These are phyloP conservation scores for Tenrec ecaudatus DNA, from an alignment of 2,113 vertebrate genomes.

Conservation along the genomic window DNA sequence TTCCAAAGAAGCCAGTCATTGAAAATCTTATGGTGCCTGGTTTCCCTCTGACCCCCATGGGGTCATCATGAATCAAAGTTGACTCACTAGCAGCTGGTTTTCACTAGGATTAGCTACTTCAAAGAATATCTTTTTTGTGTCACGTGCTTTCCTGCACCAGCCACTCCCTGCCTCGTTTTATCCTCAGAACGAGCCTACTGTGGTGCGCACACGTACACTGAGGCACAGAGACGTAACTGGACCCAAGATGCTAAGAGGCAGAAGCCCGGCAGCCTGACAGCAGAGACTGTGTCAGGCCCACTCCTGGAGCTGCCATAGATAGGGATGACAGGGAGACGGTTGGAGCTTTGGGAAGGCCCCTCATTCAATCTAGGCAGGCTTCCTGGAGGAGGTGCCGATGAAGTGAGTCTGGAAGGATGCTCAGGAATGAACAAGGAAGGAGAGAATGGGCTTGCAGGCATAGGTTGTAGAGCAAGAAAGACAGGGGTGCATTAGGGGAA, in stretches of 20 bases:
- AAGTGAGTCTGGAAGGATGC: not conserved
- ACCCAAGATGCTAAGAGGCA: not conserved
- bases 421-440: not conserved
- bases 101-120: not conserved
- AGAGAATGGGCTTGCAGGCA: not conserved
- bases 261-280: not conserved
- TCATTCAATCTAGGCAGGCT: too few species aligned
- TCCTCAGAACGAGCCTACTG: not conserved
- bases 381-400: not conserved
- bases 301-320: accelerated
- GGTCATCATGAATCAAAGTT: not conserved
- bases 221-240: not conserved
- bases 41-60: not conserved
- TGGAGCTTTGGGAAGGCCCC: not conserved
- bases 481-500: accelerated
- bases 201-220: not conserved
- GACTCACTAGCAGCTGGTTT: not conserved
- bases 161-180: not conserved
- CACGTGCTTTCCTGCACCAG: not conserved
- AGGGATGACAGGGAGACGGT: accelerated
- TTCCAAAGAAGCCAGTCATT: not conserved
- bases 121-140: not conserved
- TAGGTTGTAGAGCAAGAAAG: too few species aligned
- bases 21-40: not conserved
- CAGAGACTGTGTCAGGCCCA: accelerated